Conservation (phyloP, 2,797 vertebrate species). For the Thalassophryne amazonica region DNA sequence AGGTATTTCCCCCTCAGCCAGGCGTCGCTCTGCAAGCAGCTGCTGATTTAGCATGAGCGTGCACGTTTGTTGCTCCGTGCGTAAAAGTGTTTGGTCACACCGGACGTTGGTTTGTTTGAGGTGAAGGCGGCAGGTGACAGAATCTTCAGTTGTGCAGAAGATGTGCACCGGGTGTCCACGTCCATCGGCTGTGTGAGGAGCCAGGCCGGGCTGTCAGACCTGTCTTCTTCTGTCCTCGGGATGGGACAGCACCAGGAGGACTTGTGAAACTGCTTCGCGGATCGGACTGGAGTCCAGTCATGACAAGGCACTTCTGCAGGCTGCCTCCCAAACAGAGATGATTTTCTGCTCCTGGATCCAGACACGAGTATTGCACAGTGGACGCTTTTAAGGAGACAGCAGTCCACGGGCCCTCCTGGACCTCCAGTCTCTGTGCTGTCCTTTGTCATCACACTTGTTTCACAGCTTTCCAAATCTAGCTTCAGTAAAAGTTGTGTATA, state of each 20-base stretch:
- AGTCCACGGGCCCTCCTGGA: too few species aligned
- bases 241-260: slow-evolving; percentile 6
- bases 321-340: slow-evolving; percentile 10
- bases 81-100: background rate
- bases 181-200: background rate
- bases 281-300: too few species aligned
- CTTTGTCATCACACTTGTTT: too few species aligned
- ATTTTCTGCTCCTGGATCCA: background rate
- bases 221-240: background rate
- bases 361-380: background rate
- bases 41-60: slow-evolving; percentile 40
- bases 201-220: background rate
- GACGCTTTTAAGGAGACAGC: too few species aligned
- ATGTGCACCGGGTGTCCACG: too few species aligned
- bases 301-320: slow-evolving; percentile 31
- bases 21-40: slow-evolving; percentile 65
- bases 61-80: slow-evolving; percentile 4
- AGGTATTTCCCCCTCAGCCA: slow-evolving; percentile 67
- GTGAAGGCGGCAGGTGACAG: background rate
- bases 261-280: too few species aligned
- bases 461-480: too few species aligned
- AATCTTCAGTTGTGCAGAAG: slow-evolving; percentile 16
- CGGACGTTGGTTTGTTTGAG: background rate
- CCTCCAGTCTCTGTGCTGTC: too few species aligned
- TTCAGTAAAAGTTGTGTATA: too few species aligned